Conservation (phyloP, 2,113 vertebrate species). For the Eonycteris spelaea region DNA sequence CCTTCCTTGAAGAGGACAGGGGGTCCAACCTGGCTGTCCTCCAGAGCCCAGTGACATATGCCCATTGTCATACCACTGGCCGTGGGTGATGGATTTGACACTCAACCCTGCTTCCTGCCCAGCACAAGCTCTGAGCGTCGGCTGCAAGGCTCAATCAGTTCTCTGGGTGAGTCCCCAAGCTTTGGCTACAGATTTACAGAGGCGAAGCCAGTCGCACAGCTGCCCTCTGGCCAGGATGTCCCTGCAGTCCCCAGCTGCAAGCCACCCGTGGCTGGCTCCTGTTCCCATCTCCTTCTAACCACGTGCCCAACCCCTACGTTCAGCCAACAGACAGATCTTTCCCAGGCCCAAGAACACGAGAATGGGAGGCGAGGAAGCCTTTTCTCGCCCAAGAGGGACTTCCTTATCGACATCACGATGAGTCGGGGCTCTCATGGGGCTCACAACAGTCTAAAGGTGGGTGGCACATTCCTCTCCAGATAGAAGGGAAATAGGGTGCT, state of each 20-base stretch:
- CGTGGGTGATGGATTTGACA: neutral
- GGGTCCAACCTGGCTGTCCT: neutral
- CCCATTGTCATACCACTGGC: neutral
- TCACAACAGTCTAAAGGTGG: neutral
- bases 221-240: neutral
- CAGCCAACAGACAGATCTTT: neutral
- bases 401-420: fast-evolving
- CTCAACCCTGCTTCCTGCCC: neutral
- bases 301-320: neutral
- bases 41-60: neutral
- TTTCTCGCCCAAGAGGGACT: too few relatives aligned
- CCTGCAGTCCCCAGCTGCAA: neutral
- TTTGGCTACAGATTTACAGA: neutral
- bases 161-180: neutral
- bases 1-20: neutral
- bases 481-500: neutral
- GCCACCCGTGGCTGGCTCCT: neutral
- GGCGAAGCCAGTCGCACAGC: neutral
- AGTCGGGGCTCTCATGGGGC: neutral
- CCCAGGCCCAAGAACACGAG: neutral
- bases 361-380: neutral
- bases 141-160: neutral
- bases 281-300: neutral
- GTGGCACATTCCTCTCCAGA: neutral
- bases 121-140: neutral